Evolutionary conservation across 2,888 invertebrate genomes (phyloP).

Genomic region (Cheiracanthium punctorium): DNA sequence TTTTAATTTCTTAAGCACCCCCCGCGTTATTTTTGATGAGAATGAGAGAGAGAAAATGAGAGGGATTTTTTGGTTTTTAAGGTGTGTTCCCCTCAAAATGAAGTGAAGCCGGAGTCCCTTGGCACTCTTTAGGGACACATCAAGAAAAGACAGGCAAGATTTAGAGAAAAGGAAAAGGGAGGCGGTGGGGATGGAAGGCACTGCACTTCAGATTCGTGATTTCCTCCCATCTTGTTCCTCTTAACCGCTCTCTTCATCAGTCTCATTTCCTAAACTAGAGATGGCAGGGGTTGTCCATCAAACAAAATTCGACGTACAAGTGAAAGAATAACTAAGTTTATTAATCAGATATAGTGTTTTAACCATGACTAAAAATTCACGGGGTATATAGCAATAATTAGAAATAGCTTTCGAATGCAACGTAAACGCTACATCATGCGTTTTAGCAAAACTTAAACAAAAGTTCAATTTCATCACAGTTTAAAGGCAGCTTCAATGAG

Average conservation of each 20-base stretch:
- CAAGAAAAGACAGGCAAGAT: conserved; percentile 51
- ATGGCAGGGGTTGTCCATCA: conserved; percentile 32
- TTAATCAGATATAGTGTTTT: too few species aligned
- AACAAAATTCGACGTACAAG: too few species aligned
- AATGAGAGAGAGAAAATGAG: conserved; percentile 54
- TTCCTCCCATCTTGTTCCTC: conserved; percentile 67
- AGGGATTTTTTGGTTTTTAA: conserved; percentile 35
- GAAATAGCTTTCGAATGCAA: too few species aligned
- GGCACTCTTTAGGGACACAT: conserved; percentile 62
- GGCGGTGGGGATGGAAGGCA: conserved; percentile 21
- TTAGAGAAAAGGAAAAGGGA: neutral
- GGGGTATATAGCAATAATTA: too few species aligned
- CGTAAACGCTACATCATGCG: too few species aligned
- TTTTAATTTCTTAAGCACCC: conserved; percentile 63
- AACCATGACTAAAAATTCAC: too few species aligned
- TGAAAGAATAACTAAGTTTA: too few species aligned
- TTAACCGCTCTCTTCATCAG: conserved; percentile 68
- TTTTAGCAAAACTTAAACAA: too few species aligned
- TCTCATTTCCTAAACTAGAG: conserved; percentile 58
- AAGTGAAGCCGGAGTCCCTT: conserved; percentile 53
- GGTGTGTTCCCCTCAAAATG: conserved; percentile 47
- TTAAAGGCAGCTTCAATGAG: too few species aligned
- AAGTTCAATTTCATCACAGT: too few species aligned
- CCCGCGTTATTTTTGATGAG: conserved; percentile 61
- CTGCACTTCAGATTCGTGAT: conserved; percentile 65